A percentile compares a stretch with the other conserved stretches of the same genome.
Conservation (phyloP, 2,888 invertebrate species). For the Oscheius myriophilus region DNA sequence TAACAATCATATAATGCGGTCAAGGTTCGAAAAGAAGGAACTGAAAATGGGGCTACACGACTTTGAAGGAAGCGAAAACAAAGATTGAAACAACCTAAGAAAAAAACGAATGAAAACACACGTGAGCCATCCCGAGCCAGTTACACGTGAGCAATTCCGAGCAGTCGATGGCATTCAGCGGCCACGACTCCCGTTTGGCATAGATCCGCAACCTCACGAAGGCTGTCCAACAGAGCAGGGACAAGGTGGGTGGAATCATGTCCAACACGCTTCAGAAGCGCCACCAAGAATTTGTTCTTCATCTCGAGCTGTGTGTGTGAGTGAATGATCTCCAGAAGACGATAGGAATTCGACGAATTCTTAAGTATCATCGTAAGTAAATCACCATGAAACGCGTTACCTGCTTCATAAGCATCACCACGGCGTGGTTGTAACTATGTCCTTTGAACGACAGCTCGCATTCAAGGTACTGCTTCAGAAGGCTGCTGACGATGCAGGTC, state of each 20-base stretch:
- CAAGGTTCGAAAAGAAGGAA: too few species aligned
- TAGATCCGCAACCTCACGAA: constrained; percentile 56
- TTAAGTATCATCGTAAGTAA: constrained; percentile 29
- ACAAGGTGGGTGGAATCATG: constrained; percentile 34
- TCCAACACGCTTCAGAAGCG: constrained; percentile 45
- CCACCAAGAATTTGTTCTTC: constrained; percentile 53
- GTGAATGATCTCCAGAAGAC: constrained; percentile 66
- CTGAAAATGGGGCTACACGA: too few species aligned
- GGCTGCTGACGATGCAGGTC: constrained; percentile 39
- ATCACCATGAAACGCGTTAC: constrained; percentile 16
- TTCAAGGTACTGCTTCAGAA: constrained; percentile 47
- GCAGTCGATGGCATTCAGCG: constrained; percentile 44
- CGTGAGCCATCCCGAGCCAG: too few species aligned
- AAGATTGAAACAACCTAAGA: too few species aligned
- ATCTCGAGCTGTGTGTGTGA: constrained; percentile 66
- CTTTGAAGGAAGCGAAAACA: too few species aligned
- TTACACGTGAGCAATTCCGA: too few species aligned
- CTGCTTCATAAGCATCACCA: constrained; percentile 49
- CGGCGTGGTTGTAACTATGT: constrained; percentile 54
- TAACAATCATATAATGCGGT: too few species aligned
- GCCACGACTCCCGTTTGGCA: constrained; percentile 55
- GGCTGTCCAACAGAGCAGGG: constrained; percentile 45
- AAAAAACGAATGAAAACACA: too few species aligned
- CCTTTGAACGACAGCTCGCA: constrained; percentile 59
- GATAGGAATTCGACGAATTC: constrained; percentile 48